These are phyloP conservation scores for Macrotis lagotis DNA, from an alignment of 2,113 vertebrate genomes.

Conservation along the genomic window DNA sequence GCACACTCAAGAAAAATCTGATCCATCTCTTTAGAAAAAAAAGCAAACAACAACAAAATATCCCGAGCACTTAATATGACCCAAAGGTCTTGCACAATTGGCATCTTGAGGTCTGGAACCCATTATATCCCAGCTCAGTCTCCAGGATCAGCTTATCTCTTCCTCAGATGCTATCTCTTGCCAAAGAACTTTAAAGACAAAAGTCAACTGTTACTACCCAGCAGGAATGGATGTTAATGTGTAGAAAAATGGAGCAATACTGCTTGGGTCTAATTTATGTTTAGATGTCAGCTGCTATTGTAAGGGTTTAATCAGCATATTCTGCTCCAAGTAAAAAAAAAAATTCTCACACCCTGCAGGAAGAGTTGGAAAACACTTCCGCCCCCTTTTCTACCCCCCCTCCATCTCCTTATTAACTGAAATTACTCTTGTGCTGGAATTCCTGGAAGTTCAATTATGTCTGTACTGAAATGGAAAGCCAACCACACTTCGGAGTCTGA, in stretches of 20 bases:
- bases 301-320: not conserved
- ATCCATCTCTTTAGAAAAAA: slow-evolving; percentile 62
- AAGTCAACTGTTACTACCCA: slow-evolving; percentile 35
- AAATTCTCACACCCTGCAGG: slow-evolving; percentile 26
- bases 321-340: slow-evolving; percentile 10
- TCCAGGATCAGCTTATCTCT: slow-evolving; percentile 49
- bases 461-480: not conserved
- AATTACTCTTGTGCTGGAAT: not conserved
- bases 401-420: not conserved
- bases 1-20: slow-evolving; percentile 48
- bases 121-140: slow-evolving; percentile 23
- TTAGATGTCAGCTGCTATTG: not conserved
- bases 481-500: not conserved
- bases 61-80: slow-evolving; percentile 23
- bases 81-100: slow-evolving; percentile 23
- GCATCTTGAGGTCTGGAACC: slow-evolving; percentile 4
- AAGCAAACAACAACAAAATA: slow-evolving; percentile 45
- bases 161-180: slow-evolving; percentile 49
- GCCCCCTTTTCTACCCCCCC: not conserved
- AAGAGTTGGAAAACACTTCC: not conserved
- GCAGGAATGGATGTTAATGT: slow-evolving; percentile 39
- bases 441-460: not conserved
- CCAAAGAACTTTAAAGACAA: slow-evolving; percentile 57
- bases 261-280: not conserved
- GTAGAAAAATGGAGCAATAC: slow-evolving; percentile 38